Percentiles rank a stretch among this genome's conserved stretches.
These are phyloP conservation scores for Tragelaphus strepsiceros DNA, from an alignment of 2,113 vertebrate genomes.

Conservation along the genomic window DNA sequence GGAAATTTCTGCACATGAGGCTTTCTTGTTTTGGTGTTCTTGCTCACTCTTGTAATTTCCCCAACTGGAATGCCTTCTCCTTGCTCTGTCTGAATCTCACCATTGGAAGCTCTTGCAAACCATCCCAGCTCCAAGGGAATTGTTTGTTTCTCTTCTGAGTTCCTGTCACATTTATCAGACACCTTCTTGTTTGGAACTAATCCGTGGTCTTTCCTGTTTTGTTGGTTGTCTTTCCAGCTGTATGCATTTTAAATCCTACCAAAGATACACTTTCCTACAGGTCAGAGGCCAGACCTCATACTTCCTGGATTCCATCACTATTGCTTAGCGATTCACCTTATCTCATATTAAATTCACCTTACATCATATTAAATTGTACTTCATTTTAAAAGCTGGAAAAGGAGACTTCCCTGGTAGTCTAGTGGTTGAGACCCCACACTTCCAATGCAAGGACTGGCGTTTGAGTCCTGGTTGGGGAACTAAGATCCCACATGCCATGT, in stretches of 20 bases:
- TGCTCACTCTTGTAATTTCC: not conserved
- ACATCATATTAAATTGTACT: not conserved
- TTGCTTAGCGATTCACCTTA: not conserved
- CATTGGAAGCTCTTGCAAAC: not conserved
- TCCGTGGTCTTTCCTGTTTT: not conserved
- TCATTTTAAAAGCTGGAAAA: not conserved
- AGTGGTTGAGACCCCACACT: not conserved
- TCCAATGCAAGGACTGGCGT: not conserved
- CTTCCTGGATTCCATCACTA: not conserved
- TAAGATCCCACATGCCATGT: not conserved
- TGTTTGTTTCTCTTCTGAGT: not conserved
- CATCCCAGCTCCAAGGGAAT: not conserved
- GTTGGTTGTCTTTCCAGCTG: not conserved
- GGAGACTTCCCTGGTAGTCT: not conserved
- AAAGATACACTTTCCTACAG: not conserved
- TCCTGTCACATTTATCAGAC: not conserved
- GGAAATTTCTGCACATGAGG: not conserved
- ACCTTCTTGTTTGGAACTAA: not conserved
- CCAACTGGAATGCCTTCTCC: not conserved
- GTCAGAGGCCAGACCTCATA: not conserved
- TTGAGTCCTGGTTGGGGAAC: not conserved
- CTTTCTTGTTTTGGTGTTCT: not conserved
- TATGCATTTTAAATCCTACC: not conserved
- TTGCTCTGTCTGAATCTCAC: too few species aligned
- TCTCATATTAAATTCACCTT: not conserved